Percentiles rank a stretch among this genome's conserved stretches.
phyloP scores from a whole-genome alignment of 1,140 invertebrate species.

The Ceratoteleas bidentatus region DNA sequence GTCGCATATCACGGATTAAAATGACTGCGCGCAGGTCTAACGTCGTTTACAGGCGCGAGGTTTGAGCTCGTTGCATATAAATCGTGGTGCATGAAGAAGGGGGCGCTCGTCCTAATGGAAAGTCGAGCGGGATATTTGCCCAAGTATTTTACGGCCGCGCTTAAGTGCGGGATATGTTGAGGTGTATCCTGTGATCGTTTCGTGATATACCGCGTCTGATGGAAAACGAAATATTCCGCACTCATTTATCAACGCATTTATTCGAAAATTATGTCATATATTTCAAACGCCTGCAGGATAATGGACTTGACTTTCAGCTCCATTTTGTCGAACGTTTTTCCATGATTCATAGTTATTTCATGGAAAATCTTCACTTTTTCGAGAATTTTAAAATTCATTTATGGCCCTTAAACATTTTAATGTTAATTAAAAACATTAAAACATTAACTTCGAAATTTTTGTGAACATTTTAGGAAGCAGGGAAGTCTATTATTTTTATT shows the following conservation, averaged over 20 bases:
- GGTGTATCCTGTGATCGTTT: conserved; percentile 48
- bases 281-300: neutral
- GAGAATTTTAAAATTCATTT: too few relatives aligned
- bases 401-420: too few relatives aligned
- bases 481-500: too few relatives aligned
- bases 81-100: conserved; percentile 51
- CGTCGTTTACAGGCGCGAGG: conserved; percentile 52
- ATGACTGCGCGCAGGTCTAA: conserved; percentile 32
- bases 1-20: conserved; percentile 47
- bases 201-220: conserved; percentile 29
- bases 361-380: too few relatives aligned
- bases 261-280: conserved; percentile 15
- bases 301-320: neutral
- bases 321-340: neutral
- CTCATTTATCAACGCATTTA: conserved; percentile 31
- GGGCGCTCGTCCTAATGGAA: conserved; percentile 58
- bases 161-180: conserved; percentile 47
- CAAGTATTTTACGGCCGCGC: conserved; percentile 51
- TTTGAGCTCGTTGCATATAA: conserved; percentile 66
- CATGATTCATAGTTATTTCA: neutral
- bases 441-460: too few relatives aligned
- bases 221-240: conserved; percentile 49
- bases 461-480: too few relatives aligned
- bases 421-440: too few relatives aligned
- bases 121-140: conserved; percentile 56